phyloP scores from a whole-genome alignment of 2,888 invertebrate species.

The Dynastes grantii region DNA sequence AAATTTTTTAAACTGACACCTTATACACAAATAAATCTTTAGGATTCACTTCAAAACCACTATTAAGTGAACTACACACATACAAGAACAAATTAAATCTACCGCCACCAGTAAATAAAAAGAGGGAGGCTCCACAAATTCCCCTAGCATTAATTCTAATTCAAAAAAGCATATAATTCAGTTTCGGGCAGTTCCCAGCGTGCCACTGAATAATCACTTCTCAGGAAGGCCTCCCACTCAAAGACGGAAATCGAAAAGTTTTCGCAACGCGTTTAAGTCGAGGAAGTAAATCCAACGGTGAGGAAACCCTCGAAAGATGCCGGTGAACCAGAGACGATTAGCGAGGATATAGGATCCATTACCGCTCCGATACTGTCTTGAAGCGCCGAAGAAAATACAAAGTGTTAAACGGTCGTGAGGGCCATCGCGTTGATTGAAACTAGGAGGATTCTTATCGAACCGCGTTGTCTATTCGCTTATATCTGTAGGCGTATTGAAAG shows the following conservation, averaged over 20 bases:
- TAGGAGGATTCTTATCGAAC: conserved; percentile 13
- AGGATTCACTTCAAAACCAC: too few relatives aligned
- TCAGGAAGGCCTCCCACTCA: not conserved
- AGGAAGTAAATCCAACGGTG: conserved; percentile 16
- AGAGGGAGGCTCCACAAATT: not conserved
- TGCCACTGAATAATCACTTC: conserved; percentile 2
- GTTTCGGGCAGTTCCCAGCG: not conserved
- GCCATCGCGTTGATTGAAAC: conserved; percentile 45
- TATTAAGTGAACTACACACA: too few relatives aligned
- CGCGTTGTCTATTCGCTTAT: conserved; percentile 10
- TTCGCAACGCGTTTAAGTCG: not conserved
- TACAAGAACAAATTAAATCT: too few relatives aligned
- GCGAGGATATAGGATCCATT: conserved; percentile 46
- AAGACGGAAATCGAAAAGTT: conserved; percentile 42
- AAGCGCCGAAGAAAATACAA: conserved; percentile 27
- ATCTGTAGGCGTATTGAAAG: not conserved
- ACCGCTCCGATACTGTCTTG: conserved; percentile 31
- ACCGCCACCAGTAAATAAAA: too few relatives aligned
- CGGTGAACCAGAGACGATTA: conserved; percentile 38
- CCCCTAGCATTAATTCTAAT: conserved; percentile 1
- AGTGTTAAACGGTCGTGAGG: conserved; percentile 38
- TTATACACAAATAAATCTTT: too few relatives aligned
- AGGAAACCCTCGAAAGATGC: conserved; percentile 26
- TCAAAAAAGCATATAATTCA: not conserved
- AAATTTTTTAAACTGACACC: too few relatives aligned